These are phyloP conservation scores for Danionella cerebrum DNA, from an alignment of 2,113 vertebrate genomes.

Conservation along the genomic window DNA sequence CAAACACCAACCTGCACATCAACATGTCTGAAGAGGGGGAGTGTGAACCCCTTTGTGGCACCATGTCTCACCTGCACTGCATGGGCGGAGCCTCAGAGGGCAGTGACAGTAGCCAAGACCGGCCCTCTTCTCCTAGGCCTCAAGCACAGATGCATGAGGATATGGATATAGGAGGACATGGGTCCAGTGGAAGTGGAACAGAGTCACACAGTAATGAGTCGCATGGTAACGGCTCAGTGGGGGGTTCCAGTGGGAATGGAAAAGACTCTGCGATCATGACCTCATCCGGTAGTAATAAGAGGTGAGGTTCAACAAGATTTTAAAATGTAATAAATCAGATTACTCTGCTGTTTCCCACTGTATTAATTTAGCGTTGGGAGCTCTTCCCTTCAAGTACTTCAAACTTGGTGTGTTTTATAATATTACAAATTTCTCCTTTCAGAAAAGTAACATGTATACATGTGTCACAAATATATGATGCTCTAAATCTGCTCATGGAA, in stretches of 20 bases:
- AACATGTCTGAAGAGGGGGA: conserved; percentile 37
- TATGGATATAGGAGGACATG: conserved; percentile 75
- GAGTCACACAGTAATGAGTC: conserved; percentile 75
- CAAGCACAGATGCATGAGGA: conserved; percentile 69
- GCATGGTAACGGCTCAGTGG: conserved; percentile 68
- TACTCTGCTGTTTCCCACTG: no score
- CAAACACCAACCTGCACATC: conserved; percentile 53
- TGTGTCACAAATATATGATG: no score
- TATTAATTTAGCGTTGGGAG: no score
- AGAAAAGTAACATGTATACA: no score
- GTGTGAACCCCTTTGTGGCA: background rate
- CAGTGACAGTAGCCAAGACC: conserved; percentile 64
- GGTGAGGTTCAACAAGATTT: conserved; percentile 55
- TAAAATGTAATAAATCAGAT: no score
- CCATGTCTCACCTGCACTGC: conserved; percentile 50
- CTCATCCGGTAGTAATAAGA: conserved; percentile 67
- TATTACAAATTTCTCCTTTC: no score
- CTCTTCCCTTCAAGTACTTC: no score
- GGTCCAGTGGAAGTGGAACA: conserved; percentile 74
- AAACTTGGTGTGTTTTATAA: no score
- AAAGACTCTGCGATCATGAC: conserved; percentile 74
- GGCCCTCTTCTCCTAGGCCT: conserved; percentile 12
- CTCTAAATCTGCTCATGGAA: no score
- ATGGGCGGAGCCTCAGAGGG: conserved; percentile 68
- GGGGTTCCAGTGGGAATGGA: conserved; percentile 61